Evolutionary conservation across 1,140 invertebrate genomes (phyloP), one percentile per base, ranked within the genome.

Genomic region (Samia ricini): DNA sequence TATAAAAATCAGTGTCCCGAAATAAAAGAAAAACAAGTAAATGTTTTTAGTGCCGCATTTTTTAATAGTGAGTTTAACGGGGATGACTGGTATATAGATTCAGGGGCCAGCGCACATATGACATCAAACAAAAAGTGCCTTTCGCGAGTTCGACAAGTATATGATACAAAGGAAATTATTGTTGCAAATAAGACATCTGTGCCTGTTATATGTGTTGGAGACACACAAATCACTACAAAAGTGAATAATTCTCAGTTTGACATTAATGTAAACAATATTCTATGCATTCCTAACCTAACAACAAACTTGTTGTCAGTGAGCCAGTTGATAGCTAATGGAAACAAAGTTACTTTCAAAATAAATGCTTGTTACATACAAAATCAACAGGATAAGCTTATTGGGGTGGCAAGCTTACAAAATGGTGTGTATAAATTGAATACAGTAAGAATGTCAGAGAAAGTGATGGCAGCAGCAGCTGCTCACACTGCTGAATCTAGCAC

Each of bases 141-240:
- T 4, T 4, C 8, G 4, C n/a, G n/a, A n/a, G 21, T 10, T 20
- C 4, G 12, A 26, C 7, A 56, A 3, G 5, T 3, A 24, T 2
- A 23, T 4, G 15, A 2, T n/a, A 2, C 8, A 8, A 8, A 19
- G 21, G 76, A 78, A 51, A 78, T 79, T 36, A 63, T 66, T 20
- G 67, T 72, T 20, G 81, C 76, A 29, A 77, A 82, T 60, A 60
- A 72, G 22, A 23, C 58, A 56, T 74, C 56, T 61, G 63, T 82
- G 20, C 48, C 61, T 36, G 73, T 79, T 4, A 50, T 57, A 23
- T 72, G 72, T 64, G 61, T 60, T 10, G 79, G 76, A 19, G 67
- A 82, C 66, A 54, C 73, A 12, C 61, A 36, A 26, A 71, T 80
- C 24, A 59, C 12, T 15, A 68, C 74, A n/a, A 29, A 62, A 18